Base-by-base conservation (phyloP, 2,888 invertebrate genomes). In the Agrotis segetum region DNA sequence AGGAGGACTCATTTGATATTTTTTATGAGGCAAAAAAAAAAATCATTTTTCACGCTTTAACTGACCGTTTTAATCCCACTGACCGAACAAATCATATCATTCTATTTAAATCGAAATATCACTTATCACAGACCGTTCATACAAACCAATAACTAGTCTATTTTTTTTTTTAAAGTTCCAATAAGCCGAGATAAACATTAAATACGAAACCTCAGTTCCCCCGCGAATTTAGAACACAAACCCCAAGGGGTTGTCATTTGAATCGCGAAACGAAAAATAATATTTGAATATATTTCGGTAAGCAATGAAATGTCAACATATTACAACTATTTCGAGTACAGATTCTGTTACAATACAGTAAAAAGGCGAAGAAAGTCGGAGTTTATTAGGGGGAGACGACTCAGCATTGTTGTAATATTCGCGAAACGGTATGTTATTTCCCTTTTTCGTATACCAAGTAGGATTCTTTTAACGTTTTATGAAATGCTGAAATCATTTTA, bases 201-300 rank as follows among this genome's bases (percentile, higher is more conserved):
- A 9, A 6, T 3, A 62, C 68, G 74, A 78, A 78, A 58, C 1
- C 21, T 34, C n/a, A 16, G 24, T 21, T 1, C 9, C 6, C 44
- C 16, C 55, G n/a, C 29, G 52, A 59, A 67, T 77, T 69, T 58
- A 46, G 74, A 62, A 73, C 82, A 82, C 69, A 77, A 74, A 67
- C 64, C 67, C 50, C n/a, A 49, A 6, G 67, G 68, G 65, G 19
- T 40, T 64, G 67, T 61, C 71, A 71, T 77, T 77, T 71, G 69
- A 69, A 70, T 59, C 19, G 47, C 3, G 61, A 55, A 77, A 71
- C 46, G 71, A 73, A 84, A 84, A 74, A 79, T 82, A 85, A 74
- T 81, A 83, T 83, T 83, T 83, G 76, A 71, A 72, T 74, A 69
- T 67, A 56, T 72, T 50, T 21, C 11, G 29, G 17, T 55, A 59